Evolutionary conservation across 2,797 vertebrate genomes (phyloP).

Genomic region (Gila robusta): DNA sequence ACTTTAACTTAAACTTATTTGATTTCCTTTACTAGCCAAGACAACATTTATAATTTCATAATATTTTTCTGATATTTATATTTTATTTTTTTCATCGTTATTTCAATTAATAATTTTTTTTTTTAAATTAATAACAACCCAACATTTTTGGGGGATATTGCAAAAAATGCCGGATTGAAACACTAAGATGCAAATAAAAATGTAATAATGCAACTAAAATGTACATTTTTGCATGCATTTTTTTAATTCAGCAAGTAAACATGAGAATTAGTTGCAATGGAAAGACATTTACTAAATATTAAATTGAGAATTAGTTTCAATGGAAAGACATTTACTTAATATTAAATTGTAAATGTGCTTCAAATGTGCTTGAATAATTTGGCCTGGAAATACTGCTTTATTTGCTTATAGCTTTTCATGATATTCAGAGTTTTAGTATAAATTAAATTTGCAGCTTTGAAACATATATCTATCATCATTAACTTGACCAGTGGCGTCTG

Average conservation of each 20-base stretch:
- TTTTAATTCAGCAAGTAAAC: neutral
- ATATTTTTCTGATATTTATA: neutral
- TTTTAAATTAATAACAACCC: neutral
- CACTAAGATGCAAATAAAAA: neutral
- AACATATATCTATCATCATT: neutral
- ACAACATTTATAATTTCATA: neutral
- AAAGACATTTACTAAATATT: neutral
- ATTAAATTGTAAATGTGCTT: neutral
- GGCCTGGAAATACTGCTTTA: neutral
- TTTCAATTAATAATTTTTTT: too few species aligned
- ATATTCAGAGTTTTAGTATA: neutral
- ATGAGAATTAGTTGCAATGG: neutral
- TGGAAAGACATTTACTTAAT: neutral
- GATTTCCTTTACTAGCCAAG: neutral
- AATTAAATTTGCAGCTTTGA: neutral
- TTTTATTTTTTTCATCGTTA: neutral
- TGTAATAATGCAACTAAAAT: neutral
- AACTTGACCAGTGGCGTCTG: neutral
- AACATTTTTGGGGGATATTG: neutral
- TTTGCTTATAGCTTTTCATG: neutral
- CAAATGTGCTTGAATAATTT: neutral
- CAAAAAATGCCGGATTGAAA: neutral
- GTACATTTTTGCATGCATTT: neutral
- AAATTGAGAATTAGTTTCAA: neutral
- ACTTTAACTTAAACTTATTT: neutral